phyloP scores from a whole-genome alignment of 2,113 vertebrate species.

The Nesogale talazaci region DNA sequence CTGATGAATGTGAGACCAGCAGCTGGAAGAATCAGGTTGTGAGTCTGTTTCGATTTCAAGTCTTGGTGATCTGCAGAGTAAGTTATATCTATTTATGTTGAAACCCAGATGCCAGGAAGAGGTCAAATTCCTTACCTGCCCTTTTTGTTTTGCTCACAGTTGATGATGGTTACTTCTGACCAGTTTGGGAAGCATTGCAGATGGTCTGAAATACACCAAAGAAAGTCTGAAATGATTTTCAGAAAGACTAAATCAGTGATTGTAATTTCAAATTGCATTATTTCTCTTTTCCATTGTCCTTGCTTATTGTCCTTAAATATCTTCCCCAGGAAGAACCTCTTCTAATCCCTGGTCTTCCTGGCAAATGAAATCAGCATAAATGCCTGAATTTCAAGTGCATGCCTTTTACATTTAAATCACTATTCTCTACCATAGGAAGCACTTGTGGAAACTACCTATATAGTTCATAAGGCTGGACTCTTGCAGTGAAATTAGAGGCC shows the following conservation, averaged over 20 bases:
- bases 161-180: slow-evolving; percentile 53
- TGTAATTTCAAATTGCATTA: slow-evolving; percentile 27
- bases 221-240: slow-evolving; percentile 64
- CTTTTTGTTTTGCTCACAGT: slow-evolving; percentile 61
- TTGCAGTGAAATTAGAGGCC: slow-evolving; percentile 72
- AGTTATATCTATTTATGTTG: slow-evolving; percentile 63
- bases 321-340: slow-evolving; percentile 50
- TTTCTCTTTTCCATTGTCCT: slow-evolving; percentile 59
- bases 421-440: slow-evolving; percentile 61
- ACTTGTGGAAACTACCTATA: slow-evolving; percentile 57
- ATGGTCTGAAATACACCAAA: slow-evolving; percentile 57
- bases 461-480: slow-evolving; percentile 69
- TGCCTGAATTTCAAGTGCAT: slow-evolving; percentile 70
- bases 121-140: slow-evolving; percentile 51
- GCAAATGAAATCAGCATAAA: slow-evolving; percentile 40
- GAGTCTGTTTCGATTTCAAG: slow-evolving; percentile 34
- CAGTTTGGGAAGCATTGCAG: slow-evolving; percentile 17
- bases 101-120: slow-evolving; percentile 54
- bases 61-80: background rate
- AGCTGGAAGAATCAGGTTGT: slow-evolving; percentile 16
- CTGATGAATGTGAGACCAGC: background rate
- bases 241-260: slow-evolving; percentile 17
- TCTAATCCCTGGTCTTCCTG: slow-evolving; percentile 58
- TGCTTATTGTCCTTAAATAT: slow-evolving; percentile 54
- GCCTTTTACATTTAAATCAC: slow-evolving; percentile 68